Evolutionary conservation across 2,888 invertebrate species (phyloP).

Genomic region (Lasioglossum zephyrum): DNA sequence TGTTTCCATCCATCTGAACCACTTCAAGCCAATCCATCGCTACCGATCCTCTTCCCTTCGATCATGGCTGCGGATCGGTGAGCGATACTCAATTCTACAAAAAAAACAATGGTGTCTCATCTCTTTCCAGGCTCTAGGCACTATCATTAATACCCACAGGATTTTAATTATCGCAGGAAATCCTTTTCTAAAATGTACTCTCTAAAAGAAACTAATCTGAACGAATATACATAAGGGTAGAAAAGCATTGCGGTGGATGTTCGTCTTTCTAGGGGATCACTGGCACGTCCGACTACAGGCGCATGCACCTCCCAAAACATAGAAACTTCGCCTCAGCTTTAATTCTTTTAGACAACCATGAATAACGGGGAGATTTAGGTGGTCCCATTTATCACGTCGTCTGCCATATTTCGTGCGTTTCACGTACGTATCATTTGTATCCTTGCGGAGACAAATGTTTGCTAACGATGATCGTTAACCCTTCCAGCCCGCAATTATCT

Average conservation of each 20-base stretch:
- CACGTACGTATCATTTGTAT: not conserved
- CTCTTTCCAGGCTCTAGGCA: not conserved
- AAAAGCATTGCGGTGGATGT: not conserved
- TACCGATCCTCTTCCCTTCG: not conserved
- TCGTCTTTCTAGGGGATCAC: not conserved
- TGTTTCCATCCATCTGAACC: too few relatives aligned
- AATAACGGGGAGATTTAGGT: not conserved
- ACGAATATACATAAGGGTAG: not conserved
- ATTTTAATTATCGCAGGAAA: not conserved
- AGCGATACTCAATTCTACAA: not conserved
- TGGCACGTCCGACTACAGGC: not conserved
- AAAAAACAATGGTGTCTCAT: not conserved
- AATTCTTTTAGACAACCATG: not conserved
- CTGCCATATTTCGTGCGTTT: not conserved
- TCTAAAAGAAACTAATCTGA: not conserved
- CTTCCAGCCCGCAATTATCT: not conserved
- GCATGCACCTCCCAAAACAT: not conserved
- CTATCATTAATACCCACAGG: not conserved
- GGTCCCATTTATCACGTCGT: not conserved
- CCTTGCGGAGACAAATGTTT: not conserved
- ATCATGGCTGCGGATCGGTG: not conserved
- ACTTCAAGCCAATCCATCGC: not conserved
- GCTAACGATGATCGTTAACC: not conserved
- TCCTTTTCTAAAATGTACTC: not conserved
- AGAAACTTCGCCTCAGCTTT: not conserved